A percentile compares a stretch with the other conserved stretches of the same genome.
Evolutionary conservation across 2,888 invertebrate species (phyloP).

Genomic region (Pteria penguin): DNA sequence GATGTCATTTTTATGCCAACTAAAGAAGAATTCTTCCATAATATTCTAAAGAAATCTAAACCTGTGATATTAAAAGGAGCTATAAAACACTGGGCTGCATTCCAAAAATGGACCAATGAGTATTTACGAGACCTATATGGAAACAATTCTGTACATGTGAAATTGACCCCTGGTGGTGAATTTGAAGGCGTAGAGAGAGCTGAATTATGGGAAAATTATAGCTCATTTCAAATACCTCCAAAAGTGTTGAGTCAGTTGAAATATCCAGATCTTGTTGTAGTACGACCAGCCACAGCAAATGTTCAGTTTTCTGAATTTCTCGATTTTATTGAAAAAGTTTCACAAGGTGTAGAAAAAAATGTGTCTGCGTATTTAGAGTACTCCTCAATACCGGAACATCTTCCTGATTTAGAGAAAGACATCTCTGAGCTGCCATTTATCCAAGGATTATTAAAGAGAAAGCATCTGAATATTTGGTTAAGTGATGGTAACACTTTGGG

Average conservation of each 20-base stretch:
- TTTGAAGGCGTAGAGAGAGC: conserved; percentile 77
- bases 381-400: conserved; percentile 73
- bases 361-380: conserved; percentile 78
- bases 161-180: conserved; percentile 73
- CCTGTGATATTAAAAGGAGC: conserved; percentile 75
- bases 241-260: conserved; percentile 64
- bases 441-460: conserved; percentile 55
- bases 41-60: conserved; percentile 71
- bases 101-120: conserved; percentile 73
- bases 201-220: conserved; percentile 69
- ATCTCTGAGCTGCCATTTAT: conserved; percentile 71
- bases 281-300: conserved; percentile 74
- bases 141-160: conserved; percentile 69
- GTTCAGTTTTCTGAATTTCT: conserved; percentile 75
- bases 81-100: conserved; percentile 68
- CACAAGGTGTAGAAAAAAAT: conserved; percentile 57
- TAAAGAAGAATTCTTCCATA: conserved; percentile 67
- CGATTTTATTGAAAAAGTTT: conserved; percentile 67
- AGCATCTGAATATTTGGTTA: conserved; percentile 77
- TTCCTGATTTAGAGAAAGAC: conserved; percentile 70
- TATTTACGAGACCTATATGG: conserved; percentile 68
- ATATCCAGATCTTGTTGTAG: conserved; percentile 77
- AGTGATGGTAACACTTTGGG: conserved; percentile 80
- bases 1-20: conserved; percentile 58
- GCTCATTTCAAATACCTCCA: conserved; percentile 69